Conservation (phyloP, 2,888 invertebrate species). For the Sarcophaga caerulescens region DNA sequence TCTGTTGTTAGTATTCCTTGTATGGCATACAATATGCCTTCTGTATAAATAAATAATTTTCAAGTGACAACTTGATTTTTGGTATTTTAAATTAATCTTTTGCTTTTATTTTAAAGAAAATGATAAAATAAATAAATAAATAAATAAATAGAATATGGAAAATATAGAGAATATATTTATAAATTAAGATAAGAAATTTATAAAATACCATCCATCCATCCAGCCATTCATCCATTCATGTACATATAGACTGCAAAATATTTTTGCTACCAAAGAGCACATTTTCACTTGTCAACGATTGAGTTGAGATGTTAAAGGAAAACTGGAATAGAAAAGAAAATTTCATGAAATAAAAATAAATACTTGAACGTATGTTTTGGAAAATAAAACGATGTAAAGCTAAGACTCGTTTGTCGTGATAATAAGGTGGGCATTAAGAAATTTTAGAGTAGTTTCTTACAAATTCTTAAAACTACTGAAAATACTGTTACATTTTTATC, state of each 20-base stretch:
- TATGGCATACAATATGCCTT: not conserved
- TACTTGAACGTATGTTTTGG: not conserved
- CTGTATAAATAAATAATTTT: not conserved
- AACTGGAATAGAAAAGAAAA: not conserved
- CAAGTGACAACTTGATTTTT: slow-evolving; percentile 63
- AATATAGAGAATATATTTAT: not conserved
- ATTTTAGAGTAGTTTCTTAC: too few relatives aligned
- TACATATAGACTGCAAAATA: not conserved
- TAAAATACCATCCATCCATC: too few relatives aligned
- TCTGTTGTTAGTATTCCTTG: not conserved
- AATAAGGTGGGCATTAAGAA: too few relatives aligned
- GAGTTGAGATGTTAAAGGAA: slow-evolving; percentile 2
- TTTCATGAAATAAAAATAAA: not conserved
- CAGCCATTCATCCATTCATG: not conserved
- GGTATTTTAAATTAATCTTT: slow-evolving; percentile 53
- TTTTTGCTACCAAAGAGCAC: not conserved
- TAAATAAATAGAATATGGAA: not conserved
- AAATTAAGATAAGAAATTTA: not conserved
- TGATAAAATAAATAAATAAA: not conserved
- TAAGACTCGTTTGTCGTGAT: too few relatives aligned
- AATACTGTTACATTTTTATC: too few relatives aligned
- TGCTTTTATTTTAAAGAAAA: slow-evolving; percentile 17
- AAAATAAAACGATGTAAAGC: too few relatives aligned
- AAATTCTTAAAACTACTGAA: too few relatives aligned
- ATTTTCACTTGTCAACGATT: slow-evolving; percentile 37